A percentile compares a stretch with the other conserved stretches of the same genome.
phyloP scores from a whole-genome alignment of 1,140 invertebrate genomes.

The Antheraea mylitta region DNA sequence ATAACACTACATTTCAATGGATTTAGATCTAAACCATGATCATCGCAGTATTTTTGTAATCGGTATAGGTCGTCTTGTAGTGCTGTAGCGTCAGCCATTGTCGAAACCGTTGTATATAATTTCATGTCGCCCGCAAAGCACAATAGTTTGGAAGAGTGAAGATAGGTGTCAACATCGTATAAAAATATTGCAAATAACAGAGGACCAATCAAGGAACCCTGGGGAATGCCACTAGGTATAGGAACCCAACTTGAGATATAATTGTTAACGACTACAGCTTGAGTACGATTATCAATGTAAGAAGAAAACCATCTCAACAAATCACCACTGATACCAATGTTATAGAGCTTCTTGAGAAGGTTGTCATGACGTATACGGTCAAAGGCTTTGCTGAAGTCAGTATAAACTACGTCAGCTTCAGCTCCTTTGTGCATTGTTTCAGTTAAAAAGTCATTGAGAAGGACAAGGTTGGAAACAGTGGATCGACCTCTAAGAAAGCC shows the following conservation, averaged over 20 bases:
- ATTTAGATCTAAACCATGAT: neutral
- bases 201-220: conserved; percentile 18
- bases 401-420: conserved; percentile 22
- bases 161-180: conserved; percentile 12
- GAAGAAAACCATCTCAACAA: conserved; percentile 15
- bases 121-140: conserved; percentile 18
- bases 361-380: conserved; percentile 16
- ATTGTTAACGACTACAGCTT: neutral
- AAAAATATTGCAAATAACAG: conserved; percentile 17
- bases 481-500: conserved; percentile 18
- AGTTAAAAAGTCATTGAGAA: conserved; percentile 8
- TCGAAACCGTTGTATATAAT: neutral
- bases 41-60: conserved; percentile 8
- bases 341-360: conserved; percentile 12
- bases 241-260: neutral
- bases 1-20: neutral
- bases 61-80: conserved; percentile 13
- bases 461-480: conserved; percentile 13
- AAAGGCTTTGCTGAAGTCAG: conserved; percentile 23
- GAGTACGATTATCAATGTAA: conserved; percentile 13
- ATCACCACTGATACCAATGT: conserved; percentile 5
- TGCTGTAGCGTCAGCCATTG: neutral
- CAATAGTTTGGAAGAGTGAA: conserved; percentile 11
- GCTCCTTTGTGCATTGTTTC: conserved; percentile 9
- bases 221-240: conserved; percentile 11